These are phyloP conservation scores for Microctonus brassicae DNA, from an alignment of 2,888 invertebrate species.

Conservation along the genomic window DNA sequence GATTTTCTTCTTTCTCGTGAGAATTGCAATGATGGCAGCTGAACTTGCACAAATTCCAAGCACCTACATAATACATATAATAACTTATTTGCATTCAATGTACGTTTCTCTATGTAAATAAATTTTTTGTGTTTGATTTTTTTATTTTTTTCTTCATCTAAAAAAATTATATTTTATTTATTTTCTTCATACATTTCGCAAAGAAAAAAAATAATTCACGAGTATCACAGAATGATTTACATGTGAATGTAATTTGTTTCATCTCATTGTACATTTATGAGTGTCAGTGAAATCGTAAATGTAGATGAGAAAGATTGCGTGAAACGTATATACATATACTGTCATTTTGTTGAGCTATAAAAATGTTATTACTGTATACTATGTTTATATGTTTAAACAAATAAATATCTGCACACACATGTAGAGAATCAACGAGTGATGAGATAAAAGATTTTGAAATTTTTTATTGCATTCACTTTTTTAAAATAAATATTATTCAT, in stretches of 20 bases:
- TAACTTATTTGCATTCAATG: conserved; percentile 17
- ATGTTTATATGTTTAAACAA: neutral
- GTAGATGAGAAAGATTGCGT: neutral
- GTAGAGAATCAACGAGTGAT: neutral
- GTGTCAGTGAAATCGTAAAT: conserved; percentile 14
- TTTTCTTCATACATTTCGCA: neutral
- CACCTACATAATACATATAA: neutral
- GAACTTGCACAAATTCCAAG: neutral
- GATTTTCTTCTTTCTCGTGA: conserved; percentile 3
- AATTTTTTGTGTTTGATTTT: neutral
- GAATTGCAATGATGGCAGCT: conserved; percentile 9
- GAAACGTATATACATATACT: neutral
- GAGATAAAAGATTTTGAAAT: conserved; percentile 1
- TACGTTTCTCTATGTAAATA: neutral
- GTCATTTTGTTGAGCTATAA: neutral
- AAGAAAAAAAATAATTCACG: neutral
- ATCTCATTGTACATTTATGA: conserved; percentile 6
- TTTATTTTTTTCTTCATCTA: neutral
- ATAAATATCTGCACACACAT: neutral
- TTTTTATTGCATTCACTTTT: neutral
- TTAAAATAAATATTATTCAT: no score
- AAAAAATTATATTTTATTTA: neutral
- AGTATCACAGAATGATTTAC: neutral
- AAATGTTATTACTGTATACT: neutral
- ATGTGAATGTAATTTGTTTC: neutral